phyloP scores from a whole-genome alignment of 2,113 vertebrate genomes.

The Mesocricetus auratus region DNA sequence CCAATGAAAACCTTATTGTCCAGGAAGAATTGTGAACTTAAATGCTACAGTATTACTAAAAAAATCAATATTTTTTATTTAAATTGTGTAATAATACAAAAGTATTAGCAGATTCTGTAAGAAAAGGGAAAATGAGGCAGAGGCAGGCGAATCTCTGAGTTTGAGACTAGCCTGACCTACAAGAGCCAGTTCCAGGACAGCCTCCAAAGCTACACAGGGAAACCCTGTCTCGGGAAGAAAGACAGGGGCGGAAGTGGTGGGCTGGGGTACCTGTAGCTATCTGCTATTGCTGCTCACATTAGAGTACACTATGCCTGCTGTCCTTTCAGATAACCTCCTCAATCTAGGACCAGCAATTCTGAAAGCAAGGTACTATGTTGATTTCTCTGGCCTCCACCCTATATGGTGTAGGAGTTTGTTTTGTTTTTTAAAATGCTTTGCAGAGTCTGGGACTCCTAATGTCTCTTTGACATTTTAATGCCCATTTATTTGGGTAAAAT shows the following conservation, averaged over 20 bases:
- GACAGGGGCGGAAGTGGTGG: no score
- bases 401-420: slow-evolving; percentile 53
- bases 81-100: background rate
- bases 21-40: slow-evolving; percentile 59
- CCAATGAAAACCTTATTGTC: background rate
- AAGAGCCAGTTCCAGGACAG: no score
- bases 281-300: background rate
- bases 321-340: background rate
- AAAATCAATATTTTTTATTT: slow-evolving; percentile 7
- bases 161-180: no score
- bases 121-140: background rate
- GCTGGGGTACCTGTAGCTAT: background rate
- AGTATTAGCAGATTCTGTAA: background rate
- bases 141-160: no score
- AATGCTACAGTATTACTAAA: background rate
- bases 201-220: no score
- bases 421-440: slow-evolving; percentile 57
- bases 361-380: background rate
- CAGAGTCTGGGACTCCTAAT: slow-evolving; percentile 38
- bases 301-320: background rate
- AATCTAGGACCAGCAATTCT: slow-evolving; percentile 57
- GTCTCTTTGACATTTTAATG: slow-evolving; percentile 49
- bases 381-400: slow-evolving; percentile 68
- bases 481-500: slow-evolving; percentile 56
- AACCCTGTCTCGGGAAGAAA: no score